These are phyloP conservation scores for Gymnoscopelus microlampas DNA, from an alignment of 2,797 vertebrate species.

Conservation along the genomic window DNA sequence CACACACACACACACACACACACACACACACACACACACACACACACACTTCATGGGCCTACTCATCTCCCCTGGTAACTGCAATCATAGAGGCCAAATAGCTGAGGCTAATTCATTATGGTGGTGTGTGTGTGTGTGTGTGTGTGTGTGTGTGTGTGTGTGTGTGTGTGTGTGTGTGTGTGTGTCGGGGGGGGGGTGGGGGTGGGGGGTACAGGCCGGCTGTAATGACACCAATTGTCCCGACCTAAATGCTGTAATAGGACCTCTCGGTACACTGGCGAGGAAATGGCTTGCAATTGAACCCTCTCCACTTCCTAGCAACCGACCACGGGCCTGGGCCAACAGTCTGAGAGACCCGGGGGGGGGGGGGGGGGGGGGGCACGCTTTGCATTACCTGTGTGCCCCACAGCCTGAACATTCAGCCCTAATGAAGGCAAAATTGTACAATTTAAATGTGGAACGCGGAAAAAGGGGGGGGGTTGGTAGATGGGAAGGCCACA, in stretches of 20 bases:
- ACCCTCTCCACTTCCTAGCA: slow-evolving; percentile 89
- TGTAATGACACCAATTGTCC: slow-evolving; percentile 98
- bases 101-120: slow-evolving; percentile 94
- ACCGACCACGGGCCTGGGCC: slow-evolving; percentile 75
- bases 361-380: slow-evolving; percentile 54
- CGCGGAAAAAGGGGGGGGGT: slow-evolving; percentile 47
- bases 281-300: slow-evolving; percentile 93
- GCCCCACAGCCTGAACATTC: slow-evolving; percentile 74
- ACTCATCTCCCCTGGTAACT: slow-evolving; percentile 91
- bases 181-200: too few species aligned
- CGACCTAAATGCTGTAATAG: slow-evolving; percentile 94
- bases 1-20: slow-evolving; percentile 4
- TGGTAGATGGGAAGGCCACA: slow-evolving; percentile 53
- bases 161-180: too few species aligned
- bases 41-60: slow-evolving; percentile 71
- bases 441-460: slow-evolving; percentile 67
- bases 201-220: slow-evolving; percentile 91
- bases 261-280: slow-evolving; percentile 85
- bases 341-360: slow-evolving; percentile 61
- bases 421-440: slow-evolving; percentile 81
- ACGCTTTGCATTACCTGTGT: slow-evolving; percentile 80
- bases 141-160: too few species aligned
- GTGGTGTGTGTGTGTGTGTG: slow-evolving; percentile 39
- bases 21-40: too few species aligned
- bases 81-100: slow-evolving; percentile 91